Evolutionary conservation across 2,888 invertebrate species (phyloP).

Genomic region (Caradrina clavipalpis): DNA sequence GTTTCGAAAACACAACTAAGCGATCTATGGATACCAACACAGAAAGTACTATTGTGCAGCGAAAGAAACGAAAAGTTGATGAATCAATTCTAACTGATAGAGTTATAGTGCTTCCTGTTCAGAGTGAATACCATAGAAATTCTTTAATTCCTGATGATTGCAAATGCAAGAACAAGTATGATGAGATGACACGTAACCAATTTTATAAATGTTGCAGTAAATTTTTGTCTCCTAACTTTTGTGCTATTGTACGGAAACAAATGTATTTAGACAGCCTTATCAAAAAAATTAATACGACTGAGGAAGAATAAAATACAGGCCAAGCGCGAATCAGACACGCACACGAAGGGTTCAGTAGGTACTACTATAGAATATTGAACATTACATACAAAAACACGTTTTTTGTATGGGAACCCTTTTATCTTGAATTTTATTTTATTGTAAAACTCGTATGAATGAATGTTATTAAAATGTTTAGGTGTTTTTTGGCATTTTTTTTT

Average conservation of each 20-base stretch:
- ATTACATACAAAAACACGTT: too few species aligned
- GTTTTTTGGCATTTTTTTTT: too few species aligned
- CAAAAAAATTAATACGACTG: neutral
- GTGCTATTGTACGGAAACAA: conserved; percentile 4
- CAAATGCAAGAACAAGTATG: conserved; percentile 2
- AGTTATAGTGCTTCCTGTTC: conserved; percentile 16
- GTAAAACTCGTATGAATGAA: too few species aligned
- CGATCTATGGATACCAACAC: neutral
- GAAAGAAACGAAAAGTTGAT: neutral
- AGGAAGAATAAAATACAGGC: too few species aligned
- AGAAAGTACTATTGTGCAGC: too few species aligned
- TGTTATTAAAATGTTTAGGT: too few species aligned
- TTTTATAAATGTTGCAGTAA: conserved; percentile 14
- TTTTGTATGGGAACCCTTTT: too few species aligned
- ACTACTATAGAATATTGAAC: too few species aligned
- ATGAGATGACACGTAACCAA: neutral
- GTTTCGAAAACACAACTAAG: neutral
- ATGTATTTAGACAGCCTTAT: conserved; percentile 1
- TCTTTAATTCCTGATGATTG: conserved; percentile 17
- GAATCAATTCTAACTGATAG: conserved; percentile 28
- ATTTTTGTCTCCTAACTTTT: conserved; percentile 23
- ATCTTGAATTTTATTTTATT: too few species aligned
- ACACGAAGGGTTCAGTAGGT: too few species aligned
- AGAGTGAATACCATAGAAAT: neutral
- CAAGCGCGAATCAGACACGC: too few species aligned